Evolutionary conservation across 2,797 vertebrate genomes (phyloP).

Genomic region (Halcyon smyrnensis): DNA sequence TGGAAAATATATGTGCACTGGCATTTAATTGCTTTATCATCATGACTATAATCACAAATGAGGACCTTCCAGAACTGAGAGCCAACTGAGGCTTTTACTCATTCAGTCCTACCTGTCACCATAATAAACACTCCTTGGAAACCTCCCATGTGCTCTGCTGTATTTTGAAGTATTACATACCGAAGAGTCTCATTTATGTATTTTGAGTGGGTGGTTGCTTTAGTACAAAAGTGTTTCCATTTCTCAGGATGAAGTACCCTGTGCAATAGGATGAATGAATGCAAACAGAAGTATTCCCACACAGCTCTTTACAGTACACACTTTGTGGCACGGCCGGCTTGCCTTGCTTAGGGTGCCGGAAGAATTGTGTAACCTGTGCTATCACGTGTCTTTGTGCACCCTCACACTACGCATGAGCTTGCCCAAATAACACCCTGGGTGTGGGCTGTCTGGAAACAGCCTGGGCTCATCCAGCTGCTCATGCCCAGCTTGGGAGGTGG

Average conservation of each 20-base stretch:
- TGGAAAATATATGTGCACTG: slow-evolving; percentile 11
- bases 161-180: not conserved
- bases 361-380: not conserved
- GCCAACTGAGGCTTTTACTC: slow-evolving; percentile 14
- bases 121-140: not conserved
- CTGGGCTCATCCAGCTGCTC: not conserved
- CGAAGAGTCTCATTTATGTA: not conserved
- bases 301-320: fast-evolving
- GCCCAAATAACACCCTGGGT: fast-evolving
- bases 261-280: not conserved
- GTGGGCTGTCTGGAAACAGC: too few species aligned
- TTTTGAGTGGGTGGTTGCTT: not conserved
- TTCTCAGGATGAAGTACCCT: not conserved
- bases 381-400: fast-evolving
- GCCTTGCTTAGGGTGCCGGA: not conserved
- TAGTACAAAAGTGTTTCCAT: not conserved
- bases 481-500: not conserved
- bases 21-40: slow-evolving; percentile 49
- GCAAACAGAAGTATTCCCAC: fast-evolving
- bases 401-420: not conserved
- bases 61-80: slow-evolving; percentile 26
- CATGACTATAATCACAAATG: slow-evolving; percentile 20
- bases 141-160: not conserved
- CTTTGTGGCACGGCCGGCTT: not conserved
- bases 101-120: not conserved